A percentile compares a stretch with the other conserved stretches of the same genome.
Evolutionary conservation across 2,113 vertebrate genomes (phyloP).

Genomic region (Poeciliopsis occidentalis): DNA sequence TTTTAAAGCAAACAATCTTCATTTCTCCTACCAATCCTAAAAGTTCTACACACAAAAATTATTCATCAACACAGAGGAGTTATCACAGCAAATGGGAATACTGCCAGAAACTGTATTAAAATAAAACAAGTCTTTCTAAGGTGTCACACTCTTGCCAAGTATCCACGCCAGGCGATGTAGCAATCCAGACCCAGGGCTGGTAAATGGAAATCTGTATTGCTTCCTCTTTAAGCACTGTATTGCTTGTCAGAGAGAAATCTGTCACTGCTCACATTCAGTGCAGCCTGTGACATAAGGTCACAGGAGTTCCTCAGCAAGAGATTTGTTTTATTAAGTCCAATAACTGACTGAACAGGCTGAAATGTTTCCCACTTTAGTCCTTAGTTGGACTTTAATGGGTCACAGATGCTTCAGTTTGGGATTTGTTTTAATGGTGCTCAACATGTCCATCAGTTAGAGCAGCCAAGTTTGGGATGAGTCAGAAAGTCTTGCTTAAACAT

Average conservation of each 20-base stretch:
- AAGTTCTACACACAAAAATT: constrained; percentile 11
- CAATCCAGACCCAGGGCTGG: constrained; percentile 20
- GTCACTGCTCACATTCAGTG: constrained; percentile 50
- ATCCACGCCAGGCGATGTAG: constrained; percentile 23
- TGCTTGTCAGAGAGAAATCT: constrained; percentile 43
- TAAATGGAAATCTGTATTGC: constrained; percentile 34
- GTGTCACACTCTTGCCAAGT: constrained; percentile 30
- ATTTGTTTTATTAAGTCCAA: constrained; percentile 73
- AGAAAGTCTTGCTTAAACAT: constrained; percentile 56
- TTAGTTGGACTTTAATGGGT: constrained; percentile 56
- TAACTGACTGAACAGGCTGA: constrained; percentile 71
- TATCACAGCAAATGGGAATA: constrained; percentile 9
- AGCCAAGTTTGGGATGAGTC: constrained; percentile 44
- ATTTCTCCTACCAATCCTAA: constrained; percentile 8
- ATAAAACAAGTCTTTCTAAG: background rate
- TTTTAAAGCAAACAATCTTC: too few species aligned
- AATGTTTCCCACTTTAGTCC: constrained; percentile 57
- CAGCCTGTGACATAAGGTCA: constrained; percentile 56
- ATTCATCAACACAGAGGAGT: constrained; percentile 15
- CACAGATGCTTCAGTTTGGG: constrained; percentile 45
- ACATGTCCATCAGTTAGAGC: constrained; percentile 20
- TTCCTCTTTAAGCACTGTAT: constrained; percentile 33
- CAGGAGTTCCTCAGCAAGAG: constrained; percentile 51
- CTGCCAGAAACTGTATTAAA: constrained; percentile 1
- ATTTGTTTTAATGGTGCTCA: constrained; percentile 34